Evolutionary conservation across 2,888 invertebrate species (phyloP), one percentile per base, ranked within the genome.

Genomic region (Drosophila fungiperda): DNA sequence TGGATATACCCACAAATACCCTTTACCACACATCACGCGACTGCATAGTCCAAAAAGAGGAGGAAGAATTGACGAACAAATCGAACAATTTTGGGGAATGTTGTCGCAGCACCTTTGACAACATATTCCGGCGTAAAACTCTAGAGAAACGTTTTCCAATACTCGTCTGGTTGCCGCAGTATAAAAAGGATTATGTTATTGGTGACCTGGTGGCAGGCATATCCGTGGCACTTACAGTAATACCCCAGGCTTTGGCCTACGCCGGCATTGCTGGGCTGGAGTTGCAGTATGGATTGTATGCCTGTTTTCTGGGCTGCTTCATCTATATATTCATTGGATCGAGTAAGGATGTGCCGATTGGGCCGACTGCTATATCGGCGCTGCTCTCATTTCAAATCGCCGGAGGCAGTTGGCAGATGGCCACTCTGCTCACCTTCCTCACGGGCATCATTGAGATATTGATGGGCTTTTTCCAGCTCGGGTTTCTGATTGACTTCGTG

Each of bases 361-460:
- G 99, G 9, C 98, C 98, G 5, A 98, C 98, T 2, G 98, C 98
- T 80, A 98, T 99, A 80, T 96, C 97, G 73, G 97, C 98, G 1
- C 94, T 98, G 70, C 95, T 98, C 80, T 98, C 98, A 3, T 96
- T 95, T 92, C 97, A 97, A 94, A 95, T 96, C 23, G 95, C 97
- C 0, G 94, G 95, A 54, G 96, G 96, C 52, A 91, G 91, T 17
- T 93, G 93, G 93, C 95, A 97, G 91, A 80, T 90, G 66, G 97
- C 97, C 1, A 95, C 97, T 36, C 93, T 98, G 50, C 94, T 98
- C 11, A 95, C 96, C 83, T 96, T 98, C 83, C 93, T 97, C 20
- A 94, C 95, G 11, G 98, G 97, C 1, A 87, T 96, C 33, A 95
- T 97, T 52, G 96, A 97, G 92, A 93, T 98, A 59, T 91, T 96